Base-by-base conservation (phyloP, 2,113 vertebrate species). In the Chionomys nivalis region DNA sequence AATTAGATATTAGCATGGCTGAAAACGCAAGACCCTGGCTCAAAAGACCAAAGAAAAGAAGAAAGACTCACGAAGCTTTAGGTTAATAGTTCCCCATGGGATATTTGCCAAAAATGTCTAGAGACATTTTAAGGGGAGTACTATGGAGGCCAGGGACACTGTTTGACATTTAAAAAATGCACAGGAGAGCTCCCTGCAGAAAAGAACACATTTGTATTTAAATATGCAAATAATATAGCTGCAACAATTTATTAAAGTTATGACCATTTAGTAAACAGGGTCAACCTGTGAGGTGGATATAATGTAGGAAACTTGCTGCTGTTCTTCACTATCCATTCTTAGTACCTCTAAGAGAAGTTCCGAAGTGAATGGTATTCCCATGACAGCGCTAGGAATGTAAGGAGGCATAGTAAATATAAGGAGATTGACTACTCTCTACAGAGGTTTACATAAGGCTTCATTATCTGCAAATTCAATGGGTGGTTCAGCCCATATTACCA, bases 201-300 rank as follows among this genome's bases (percentile, higher is more conserved):
- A 55, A 79, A 79, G 17, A 79, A 79, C 77, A 79, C 47, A 55
- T 79, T 36, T 79, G 36, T 36, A 52, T 21, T 36, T 36, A 36
- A 79, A 79, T 55, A 49, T 55, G 17, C 44, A 61, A 49, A 76
- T 87, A 28, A 90, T 66, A 75, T 39, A 61, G n/a, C 39, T 44
- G 87, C 90, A 88, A 79, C 33, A 87, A 87, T 19, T 81, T 91
- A 94, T 76, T 91, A 86, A 82, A 44, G 26, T 52, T 81, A 55
- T 58, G 58, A 63, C 72, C 93, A 7, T 49, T 82, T 73, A 81
- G 75, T 68, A 68, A 90, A 94, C 4, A 75, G 39, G 70, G 63
- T 42, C 68, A 94, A 78, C 63, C 19, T 78, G 55, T n/a, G 24
- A 63, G 61, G 83, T 90, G 55, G 82, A 49, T 3, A 49, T 81